Base-by-base conservation (phyloP, 2,888 invertebrate genomes). In the Nezara viridula region DNA sequence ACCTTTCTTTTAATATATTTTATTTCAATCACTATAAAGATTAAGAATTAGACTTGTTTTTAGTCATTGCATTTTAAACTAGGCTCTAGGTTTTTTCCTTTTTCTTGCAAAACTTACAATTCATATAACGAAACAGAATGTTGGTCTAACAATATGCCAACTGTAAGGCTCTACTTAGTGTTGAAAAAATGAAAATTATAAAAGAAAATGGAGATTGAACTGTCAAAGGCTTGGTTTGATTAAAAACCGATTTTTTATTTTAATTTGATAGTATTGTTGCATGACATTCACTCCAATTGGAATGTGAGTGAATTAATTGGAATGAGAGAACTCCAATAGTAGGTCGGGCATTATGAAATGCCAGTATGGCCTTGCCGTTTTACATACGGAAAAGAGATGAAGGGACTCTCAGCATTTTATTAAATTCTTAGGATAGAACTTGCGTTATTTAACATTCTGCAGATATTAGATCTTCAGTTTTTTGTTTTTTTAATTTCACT, bases 341-440 rank as follows among this genome's bases (percentile, higher is more conserved):
- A 27, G 10, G 6, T 14, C 27, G 27, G 27, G 14, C 27, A 60
- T 60, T 16, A 60, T 73, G 32, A 19, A 73, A 73, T 37, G 2
- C 66, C 32, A 73, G 19, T 14, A 27, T n/a, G 55, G 16, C 12
- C 12, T 60, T n/a, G 0, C 7, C 27, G 27, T 21, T 32, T 73
- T 37, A 16, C 24, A 32, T 7, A 21, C 27, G 32, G 37, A 73
- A 37, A 19, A 73, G 14, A 27, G 16, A 73, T 37, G 16, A 32
- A 32, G 66, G 66, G 32, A 37, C 66, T 37, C 19, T 37, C 37
- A 37, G 32, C 37, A 32, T 66, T 32, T 73, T 27, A 27, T 73
- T n/a, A 73, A 73, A 73, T 73, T 73, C 66, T 73, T 73, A 73
- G 27, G 37, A 73, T 73, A 73, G 32, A 37, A 1, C 66, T 73